Evolutionary conservation across 2,888 invertebrate species (phyloP), one percentile per base, ranked within the genome.

Genomic region (Eupithecia vulgata): DNA sequence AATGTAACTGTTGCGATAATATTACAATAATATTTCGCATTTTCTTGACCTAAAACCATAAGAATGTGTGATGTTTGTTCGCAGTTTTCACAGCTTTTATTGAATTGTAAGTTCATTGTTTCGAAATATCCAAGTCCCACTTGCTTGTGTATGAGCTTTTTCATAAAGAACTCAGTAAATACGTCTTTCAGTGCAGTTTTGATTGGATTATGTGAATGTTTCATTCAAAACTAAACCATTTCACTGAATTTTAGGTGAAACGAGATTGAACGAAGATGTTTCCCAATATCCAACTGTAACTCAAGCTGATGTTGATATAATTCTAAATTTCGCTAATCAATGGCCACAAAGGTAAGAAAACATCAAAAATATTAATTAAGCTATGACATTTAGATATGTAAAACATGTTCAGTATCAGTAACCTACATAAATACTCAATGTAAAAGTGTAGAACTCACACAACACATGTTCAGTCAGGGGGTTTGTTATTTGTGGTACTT

Each of bases 41-140:
- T 82, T 82, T 84, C 83, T 88, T 85, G 77, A 87, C 81, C 76
- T 84, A 94, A 93, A 94, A 97, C 97, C 76, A 84, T 85, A 88
- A 94, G 89, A 91, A 94, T 94, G 98, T 98, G 98, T 96, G 98
- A 98, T 96, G 97, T 97, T 95, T 98, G 98, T 95, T 97, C 97
- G 90, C 98, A 98, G 95, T 97, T 98, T 95, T 96, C 98, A 94
- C 97, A 97, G 95, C 96, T 98, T 94, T 96, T 98, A 92, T 96
- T 97, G 82, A 94, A 94, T 92, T 95, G 95, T 95, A 93, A 94
- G 94, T 91, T 89, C 93, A 89, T 93, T 93, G 93, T 93, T 93
- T 93, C 90, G 87, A 91, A 90, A 90, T 90, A 87, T 86, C 84
- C 80, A 69, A 83, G 83, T 83, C 81, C 82, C 81, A 87, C 85